Percentiles rank a stretch among this genome's conserved stretches.
These are phyloP conservation scores for Cheilosia vulpina DNA, from an alignment of 2,888 invertebrate genomes.

Conservation along the genomic window DNA sequence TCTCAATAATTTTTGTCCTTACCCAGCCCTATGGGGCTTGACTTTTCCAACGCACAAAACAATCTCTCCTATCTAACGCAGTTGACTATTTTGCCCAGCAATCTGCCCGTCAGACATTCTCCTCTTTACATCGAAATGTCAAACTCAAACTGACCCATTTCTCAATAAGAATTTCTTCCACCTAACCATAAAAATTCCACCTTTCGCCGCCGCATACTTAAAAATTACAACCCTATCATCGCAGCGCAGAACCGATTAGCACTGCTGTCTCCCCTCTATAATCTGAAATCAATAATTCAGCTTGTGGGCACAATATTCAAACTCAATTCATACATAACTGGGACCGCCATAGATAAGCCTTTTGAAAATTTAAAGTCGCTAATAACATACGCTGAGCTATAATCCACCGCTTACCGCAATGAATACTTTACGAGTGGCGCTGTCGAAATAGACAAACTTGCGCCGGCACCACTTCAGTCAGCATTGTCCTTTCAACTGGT, in stretches of 20 bases:
- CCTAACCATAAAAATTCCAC: not conserved
- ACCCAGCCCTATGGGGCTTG: no score
- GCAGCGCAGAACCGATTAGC: not conserved
- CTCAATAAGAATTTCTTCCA: no score
- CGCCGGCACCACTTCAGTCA: not conserved
- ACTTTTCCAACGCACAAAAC: no score
- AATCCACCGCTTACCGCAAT: not conserved
- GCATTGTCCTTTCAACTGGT: conserved; percentile 13
- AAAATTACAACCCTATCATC: not conserved
- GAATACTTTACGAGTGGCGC: conserved; percentile 5
- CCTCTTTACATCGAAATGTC: no score
- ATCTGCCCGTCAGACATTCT: no score
- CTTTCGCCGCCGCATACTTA: not conserved
- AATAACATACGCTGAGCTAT: conserved; percentile 23
- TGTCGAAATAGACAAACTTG: not conserved
- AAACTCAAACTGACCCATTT: no score
- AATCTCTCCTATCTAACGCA: no score
- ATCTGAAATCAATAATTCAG: conserved; percentile 33
- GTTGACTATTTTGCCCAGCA: no score
- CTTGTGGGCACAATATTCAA: not conserved
- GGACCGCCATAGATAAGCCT: not conserved
- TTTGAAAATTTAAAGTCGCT: not conserved
- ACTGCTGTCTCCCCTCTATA: not conserved
- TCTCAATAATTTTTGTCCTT: no score
- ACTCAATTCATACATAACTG: not conserved